Base-by-base conservation (phyloP, 1,140 invertebrate genomes). In the Bombus haemorrhoidalis region DNA sequence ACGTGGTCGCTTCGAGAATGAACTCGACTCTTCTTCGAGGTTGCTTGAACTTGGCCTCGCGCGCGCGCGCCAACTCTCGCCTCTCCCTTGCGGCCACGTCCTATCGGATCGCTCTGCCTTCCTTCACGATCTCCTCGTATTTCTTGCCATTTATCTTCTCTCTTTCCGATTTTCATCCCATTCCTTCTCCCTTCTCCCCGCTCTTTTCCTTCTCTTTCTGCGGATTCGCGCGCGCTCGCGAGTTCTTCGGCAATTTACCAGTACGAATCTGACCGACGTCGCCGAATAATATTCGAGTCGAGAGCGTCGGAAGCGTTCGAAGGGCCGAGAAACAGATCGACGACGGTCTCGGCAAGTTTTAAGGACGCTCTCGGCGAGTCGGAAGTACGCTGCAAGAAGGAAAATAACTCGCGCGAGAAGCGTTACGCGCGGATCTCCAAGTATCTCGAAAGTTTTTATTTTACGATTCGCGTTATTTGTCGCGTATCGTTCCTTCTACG, bases 1-100 rank as follows among this genome's bases (percentile, higher is more conserved):
- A 69, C 37, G 66, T 37, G 75, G 66, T 43, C 64, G 47, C n/a
- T 37, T 13, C 25, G 53, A 80, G 78, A 57, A 85, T 3, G 28
- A 53, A 75, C 41, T 43, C 43, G 22, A 43, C 81, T 81, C 77
- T 68, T 85, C 83, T 37, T 69, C 57, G 43, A 32, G 59, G 69
- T 81, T 32, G 69, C 37, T 32, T 37, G 71, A 85, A 74, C 71
- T 57, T 68, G 71, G 37, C 39, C 64, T 71, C n/a, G 28, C n/a
- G 18, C 34, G 28, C n/a, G 18, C 34, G n/a, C 59, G 32, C 39
- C 25, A 64, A 66, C 25, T 85, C 66, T 57, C 43, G 12, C 25
- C 69, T n/a, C 57, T 85, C 68, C 83, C 68, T 22, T 0, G 68
- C 39, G 76, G 37, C 41, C 39, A 47, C 83, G 13, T 62, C 41